Evolutionary conservation across 2,113 vertebrate genomes (phyloP).

Genomic region (Plectropomus leopardus): DNA sequence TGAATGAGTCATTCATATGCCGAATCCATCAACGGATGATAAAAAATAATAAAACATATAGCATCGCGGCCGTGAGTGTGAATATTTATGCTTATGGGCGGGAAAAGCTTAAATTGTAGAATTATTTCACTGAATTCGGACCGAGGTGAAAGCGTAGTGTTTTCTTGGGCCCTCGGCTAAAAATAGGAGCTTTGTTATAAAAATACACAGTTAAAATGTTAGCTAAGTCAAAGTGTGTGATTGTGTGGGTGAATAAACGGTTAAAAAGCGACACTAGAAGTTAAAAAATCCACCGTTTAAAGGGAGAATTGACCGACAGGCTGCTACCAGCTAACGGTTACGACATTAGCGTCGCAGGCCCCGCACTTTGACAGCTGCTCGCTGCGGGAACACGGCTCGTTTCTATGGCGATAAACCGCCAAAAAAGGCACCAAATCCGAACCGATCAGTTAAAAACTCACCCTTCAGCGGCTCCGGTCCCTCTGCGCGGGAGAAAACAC

Average conservation of each 20-base stretch:
- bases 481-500: neutral
- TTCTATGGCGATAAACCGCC: neutral
- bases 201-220: fast-evolving
- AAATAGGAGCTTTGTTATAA: neutral
- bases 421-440: fast-evolving
- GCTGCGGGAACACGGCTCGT: neutral
- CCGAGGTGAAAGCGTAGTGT: neutral
- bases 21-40: neutral
- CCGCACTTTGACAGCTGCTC: conserved; percentile 61
- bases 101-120: fast-evolving
- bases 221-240: fast-evolving
- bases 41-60: fast-evolving
- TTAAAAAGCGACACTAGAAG: neutral
- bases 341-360: conserved; percentile 58
- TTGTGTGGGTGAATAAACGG: fast-evolving
- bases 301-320: neutral
- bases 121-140: neutral
- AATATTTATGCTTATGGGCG: fast-evolving
- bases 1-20: neutral
- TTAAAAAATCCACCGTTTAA: neutral
- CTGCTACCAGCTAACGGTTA: conserved; percentile 6
- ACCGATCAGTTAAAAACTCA: neutral
- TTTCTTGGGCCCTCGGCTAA: neutral
- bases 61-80: fast-evolving
- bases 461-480: conserved; percentile 47